Base-by-base conservation (phyloP, 2,888 invertebrate genomes). In the Agriopis aurantiaria region DNA sequence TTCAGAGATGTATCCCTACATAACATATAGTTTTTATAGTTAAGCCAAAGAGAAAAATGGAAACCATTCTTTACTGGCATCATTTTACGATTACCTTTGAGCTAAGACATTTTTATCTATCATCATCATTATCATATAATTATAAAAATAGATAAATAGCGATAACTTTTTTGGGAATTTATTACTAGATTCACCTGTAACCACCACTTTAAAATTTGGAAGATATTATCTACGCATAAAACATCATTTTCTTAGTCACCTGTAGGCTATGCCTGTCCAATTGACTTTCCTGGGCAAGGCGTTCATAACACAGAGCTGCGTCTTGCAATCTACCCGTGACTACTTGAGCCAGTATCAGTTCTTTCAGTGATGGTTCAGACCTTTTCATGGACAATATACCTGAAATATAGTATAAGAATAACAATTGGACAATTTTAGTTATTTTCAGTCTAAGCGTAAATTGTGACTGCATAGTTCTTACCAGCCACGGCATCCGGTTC, bases 401-500 rank as follows among this genome's bases (percentile, higher is more conserved):
- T 94, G 80, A 3, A 45, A 57, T 11, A 8, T 40, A 33, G 17
- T n/a, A 33, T 33, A 33, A 33, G 33, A 33, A 33, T 33, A 33
- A 33, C 33, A 33, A 33, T 3, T 33, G 5, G 33, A 33, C 33
- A 1, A 33, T 33, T 33, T 33, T 33, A 33, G 0, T 33, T 33
- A 33, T 33, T 33, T 33, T 33, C 33, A 33, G 33, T 33, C 33
- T 33, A 3, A 33, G 5, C 33, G 5, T 33, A 17, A 14, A 51
- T 14, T 52, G 45, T 53, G 51, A n/a, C 8, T 52, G 11, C 10
- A 10, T 14, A 40, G 10, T 58, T 56, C 80, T 81, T 93, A 87
- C 97, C 99, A 75, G 97, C 96, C 0, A 99, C 97, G 10, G 98
- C 97, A 88, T 99, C 99, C 0, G 98, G 96, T 86, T 99, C 99